phyloP scores from a whole-genome alignment of 2,888 invertebrate species.

The Tenodera sinensis region DNA sequence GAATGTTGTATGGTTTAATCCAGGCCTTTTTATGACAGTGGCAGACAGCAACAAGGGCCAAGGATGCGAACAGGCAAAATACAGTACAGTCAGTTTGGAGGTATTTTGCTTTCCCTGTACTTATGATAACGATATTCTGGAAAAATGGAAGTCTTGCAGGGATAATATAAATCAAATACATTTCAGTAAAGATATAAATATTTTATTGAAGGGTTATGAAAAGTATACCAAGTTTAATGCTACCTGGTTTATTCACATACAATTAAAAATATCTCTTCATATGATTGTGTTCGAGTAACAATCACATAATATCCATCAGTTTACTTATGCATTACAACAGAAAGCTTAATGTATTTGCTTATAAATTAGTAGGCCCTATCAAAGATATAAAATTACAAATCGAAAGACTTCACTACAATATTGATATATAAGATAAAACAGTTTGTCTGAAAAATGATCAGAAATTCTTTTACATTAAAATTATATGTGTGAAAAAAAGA shows the following conservation, averaged over 20 bases:
- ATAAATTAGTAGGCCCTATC: slow-evolving; percentile 24
- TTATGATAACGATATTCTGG: too few species aligned
- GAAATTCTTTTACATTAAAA: background rate
- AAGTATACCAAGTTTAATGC: background rate
- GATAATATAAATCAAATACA: background rate
- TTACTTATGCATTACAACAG: slow-evolving; percentile 8
- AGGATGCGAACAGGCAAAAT: too few species aligned
- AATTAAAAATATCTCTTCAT: background rate
- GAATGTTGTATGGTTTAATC: too few species aligned
- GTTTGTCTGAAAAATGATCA: background rate
- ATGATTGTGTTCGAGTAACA: background rate
- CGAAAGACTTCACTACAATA: slow-evolving; percentile 11
- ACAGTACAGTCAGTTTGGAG: too few species aligned
- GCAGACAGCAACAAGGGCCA: too few species aligned
- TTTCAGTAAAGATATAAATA: background rate
- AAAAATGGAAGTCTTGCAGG: too few species aligned
- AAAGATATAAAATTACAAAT: slow-evolving; percentile 25
- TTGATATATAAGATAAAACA: background rate
- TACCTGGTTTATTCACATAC: background rate
- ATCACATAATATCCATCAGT: background rate
- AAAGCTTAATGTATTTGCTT: slow-evolving; percentile 20
- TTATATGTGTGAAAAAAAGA: background rate
- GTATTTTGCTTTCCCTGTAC: too few species aligned
- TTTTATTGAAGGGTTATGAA: background rate
- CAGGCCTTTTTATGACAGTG: too few species aligned